Evolutionary conservation across 2,113 vertebrate species (phyloP).

Genomic region (Dicentrarchus labrax): DNA sequence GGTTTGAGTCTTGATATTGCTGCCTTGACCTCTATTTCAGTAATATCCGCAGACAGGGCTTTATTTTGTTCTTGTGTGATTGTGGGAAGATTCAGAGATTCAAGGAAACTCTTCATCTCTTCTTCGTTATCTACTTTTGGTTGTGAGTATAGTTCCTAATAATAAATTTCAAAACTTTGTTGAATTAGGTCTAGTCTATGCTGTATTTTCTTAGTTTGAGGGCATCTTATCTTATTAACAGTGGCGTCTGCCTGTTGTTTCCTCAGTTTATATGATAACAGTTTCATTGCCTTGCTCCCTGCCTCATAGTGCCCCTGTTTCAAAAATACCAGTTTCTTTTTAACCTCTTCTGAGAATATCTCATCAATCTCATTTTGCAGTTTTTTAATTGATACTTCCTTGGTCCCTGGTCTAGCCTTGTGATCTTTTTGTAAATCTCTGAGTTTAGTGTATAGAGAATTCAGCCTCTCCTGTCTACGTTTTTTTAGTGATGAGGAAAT

Average conservation of each 20-base stretch:
- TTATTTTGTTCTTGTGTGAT: too few relatives aligned
- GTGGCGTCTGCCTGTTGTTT: not conserved
- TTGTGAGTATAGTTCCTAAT: too few relatives aligned
- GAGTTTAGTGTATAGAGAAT: not conserved
- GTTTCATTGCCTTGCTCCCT: not conserved
- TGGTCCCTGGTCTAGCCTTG: not conserved
- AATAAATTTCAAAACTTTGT: too few relatives aligned
- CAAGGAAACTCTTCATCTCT: too few relatives aligned
- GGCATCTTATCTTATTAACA: not conserved
- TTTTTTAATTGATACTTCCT: not conserved
- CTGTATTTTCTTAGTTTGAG: not conserved
- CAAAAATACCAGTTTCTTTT: not conserved
- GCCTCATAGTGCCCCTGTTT: not conserved
- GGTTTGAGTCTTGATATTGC: too few relatives aligned
- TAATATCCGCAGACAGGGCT: too few relatives aligned
- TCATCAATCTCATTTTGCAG: not conserved
- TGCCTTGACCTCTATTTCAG: too few relatives aligned
- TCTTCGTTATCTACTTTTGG: too few relatives aligned
- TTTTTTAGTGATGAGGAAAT: too few relatives aligned
- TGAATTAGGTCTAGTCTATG: too few relatives aligned
- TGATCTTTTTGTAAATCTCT: not conserved
- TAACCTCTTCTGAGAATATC: not conserved
- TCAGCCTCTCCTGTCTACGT: not conserved
- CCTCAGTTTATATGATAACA: not conserved
- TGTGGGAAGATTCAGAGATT: too few relatives aligned